Conservation (phyloP, 2,113 vertebrate genomes). For the Erpornis zantholeuca region DNA sequence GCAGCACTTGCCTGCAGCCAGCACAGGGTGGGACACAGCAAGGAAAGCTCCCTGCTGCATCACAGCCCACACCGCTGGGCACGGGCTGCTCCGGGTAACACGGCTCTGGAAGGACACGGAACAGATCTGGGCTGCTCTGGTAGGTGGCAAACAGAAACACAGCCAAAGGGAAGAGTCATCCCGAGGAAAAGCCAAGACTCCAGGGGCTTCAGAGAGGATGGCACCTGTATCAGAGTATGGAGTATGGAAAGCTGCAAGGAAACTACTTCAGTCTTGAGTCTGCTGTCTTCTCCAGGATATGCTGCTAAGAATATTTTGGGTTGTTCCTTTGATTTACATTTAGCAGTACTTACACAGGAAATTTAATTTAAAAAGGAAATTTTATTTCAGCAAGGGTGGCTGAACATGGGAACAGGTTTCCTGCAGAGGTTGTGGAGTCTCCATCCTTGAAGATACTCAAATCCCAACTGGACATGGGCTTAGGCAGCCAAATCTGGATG, state of each 20-base stretch:
- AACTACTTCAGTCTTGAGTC: not conserved
- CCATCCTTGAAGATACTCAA: not conserved
- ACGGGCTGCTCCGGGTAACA: fast-evolving
- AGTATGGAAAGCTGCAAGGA: not conserved
- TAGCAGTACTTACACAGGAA: not conserved
- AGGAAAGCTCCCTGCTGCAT: not conserved
- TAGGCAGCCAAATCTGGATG: not conserved
- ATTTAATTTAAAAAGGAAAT: not conserved
- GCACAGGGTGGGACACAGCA: not conserved
- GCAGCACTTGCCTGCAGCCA: not conserved
- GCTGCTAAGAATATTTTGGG: not conserved
- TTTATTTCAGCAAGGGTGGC: not conserved
- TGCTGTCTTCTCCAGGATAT: not conserved
- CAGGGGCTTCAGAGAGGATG: not conserved
- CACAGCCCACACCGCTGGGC: not conserved
- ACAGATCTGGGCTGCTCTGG: not conserved
- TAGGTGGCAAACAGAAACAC: not conserved
- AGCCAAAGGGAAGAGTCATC: not conserved
- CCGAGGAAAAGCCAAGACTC: not conserved
- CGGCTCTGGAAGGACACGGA: fast-evolving
- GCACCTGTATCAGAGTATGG: not conserved
- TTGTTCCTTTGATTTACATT: not conserved
- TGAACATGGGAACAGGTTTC: not conserved
- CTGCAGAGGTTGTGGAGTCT: not conserved
- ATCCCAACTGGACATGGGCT: not conserved